Conservation (phyloP, 2,113 vertebrate species). For the Agelaius tricolor region DNA sequence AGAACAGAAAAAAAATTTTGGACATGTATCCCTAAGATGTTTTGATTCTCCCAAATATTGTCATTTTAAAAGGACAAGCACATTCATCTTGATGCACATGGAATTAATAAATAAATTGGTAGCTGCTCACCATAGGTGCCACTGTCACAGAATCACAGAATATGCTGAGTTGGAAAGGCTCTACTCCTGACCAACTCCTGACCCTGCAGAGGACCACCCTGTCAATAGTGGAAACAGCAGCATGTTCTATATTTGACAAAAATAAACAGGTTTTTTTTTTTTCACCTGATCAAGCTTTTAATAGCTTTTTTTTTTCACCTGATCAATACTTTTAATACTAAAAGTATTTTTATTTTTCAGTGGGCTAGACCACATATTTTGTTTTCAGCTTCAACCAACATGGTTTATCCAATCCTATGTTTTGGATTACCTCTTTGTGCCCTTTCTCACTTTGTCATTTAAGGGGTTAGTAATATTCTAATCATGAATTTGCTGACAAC, state of each 20-base stretch:
- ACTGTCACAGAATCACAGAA: neutral
- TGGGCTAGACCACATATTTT: neutral
- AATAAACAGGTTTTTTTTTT: neutral
- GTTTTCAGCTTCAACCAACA: neutral
- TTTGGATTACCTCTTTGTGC: neutral
- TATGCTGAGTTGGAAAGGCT: neutral
- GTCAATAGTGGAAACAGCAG: neutral
- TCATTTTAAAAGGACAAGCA: neutral
- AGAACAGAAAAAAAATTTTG: fast-evolving
- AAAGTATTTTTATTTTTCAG: neutral
- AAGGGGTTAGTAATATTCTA: neutral
- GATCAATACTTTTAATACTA: neutral
- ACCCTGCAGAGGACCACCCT: neutral
- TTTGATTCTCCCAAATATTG: neutral
- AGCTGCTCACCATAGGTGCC: neutral
- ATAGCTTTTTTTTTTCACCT: neutral
- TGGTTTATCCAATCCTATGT: neutral
- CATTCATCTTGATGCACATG: neutral
- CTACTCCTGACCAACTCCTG: neutral
- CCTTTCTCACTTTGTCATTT: neutral
- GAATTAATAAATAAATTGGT: neutral
- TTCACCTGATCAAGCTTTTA: neutral
- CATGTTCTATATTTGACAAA: neutral
- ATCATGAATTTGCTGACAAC: neutral
- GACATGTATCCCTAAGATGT: neutral